phyloP scores from a whole-genome alignment of 1,140 invertebrate species.

The Bombyx mori region ASM3026992v2 NC_085107.1:5718001-5718500 shows the following conservation, averaged over 20 bases:
- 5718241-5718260: conserved; percentile 69
- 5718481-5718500: no score
- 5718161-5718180: conserved; percentile 87
- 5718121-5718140: conserved; percentile 95
- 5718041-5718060: not conserved
- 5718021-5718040: not conserved
- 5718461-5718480: no score
- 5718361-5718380: no score
- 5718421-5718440: no score
- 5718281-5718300: no score
- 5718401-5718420: no score
- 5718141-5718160: conserved; percentile 90
- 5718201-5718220: conserved; percentile 91
- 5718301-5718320: no score
- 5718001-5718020: not conserved
- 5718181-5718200: conserved; percentile 92
- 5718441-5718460: no score
- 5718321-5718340: no score
- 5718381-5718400: no score
- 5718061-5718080: conserved; percentile 8
- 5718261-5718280: no score
- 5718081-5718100: not conserved
- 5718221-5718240: conserved; percentile 93
- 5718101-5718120: conserved; percentile 85
- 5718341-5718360: no score